Evolutionary conservation across 2,113 vertebrate genomes (phyloP), one percentile per base, ranked within the genome.

Genomic region (Alethe diademata): DNA sequence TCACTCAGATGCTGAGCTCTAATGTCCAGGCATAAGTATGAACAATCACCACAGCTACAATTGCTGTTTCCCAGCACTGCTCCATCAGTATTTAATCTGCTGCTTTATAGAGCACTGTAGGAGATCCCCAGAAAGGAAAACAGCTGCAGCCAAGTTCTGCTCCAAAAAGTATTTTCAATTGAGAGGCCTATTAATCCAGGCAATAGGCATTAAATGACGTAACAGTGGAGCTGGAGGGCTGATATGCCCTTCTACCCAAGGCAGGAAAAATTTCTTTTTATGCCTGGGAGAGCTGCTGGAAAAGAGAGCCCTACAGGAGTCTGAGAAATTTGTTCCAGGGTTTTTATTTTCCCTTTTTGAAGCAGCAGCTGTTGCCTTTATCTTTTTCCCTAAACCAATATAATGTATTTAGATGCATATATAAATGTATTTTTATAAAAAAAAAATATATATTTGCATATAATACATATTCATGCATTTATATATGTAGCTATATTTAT

Each of bases 111-210:
- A 95, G 48, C 92, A 83, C 96, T 15, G 31, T 92, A 90, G 96
- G 96, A 87, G 93, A 90, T 94, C 90, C 90, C 90, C 74, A 88
- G 95, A 92, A 96, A 96, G 90, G 92, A 94, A 90, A 96, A 87
- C 88, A 94, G 82, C 93, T 92, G 93, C 76, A 94, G 86, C 82
- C 72, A 88, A 96, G 93, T 96, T 96, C 95, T 96, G 95, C 88
- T 97, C 88, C 88, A 92, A 88, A 95, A 96, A 96, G 85, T 93
- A 80, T 83, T 93, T 94, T 86, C 5, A 14, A 90, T 90, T 86
- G 92, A 94, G 86, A 93, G 91, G 86, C 78, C 92, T 86, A 90
- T 95, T 94, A 96, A 96, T 88, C 88, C 82, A 83, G 56, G 92
- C 94, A 93, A 86, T 40, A 92, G 83, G 75, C 86, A 96, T 96